Base-by-base conservation (phyloP, 2,113 vertebrate genomes). In the Caranx ignobilis region DNA sequence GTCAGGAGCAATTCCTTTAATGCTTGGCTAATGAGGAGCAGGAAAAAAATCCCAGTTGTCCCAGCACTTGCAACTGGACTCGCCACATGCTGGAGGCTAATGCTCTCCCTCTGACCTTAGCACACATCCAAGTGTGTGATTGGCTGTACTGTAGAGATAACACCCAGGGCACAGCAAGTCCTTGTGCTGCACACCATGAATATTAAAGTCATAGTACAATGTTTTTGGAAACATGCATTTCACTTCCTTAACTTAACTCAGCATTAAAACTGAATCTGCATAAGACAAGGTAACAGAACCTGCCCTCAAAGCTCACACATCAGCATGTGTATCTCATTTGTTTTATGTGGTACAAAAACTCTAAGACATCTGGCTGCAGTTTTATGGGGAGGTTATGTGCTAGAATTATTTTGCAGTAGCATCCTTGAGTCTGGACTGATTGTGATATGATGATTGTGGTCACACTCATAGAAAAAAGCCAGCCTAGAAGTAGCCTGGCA, bases 51-150 rank as follows among this genome's bases (percentile, higher is more conserved):
- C 11, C 8, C 59, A 63, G 39, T 5, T 21, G 18, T 61, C 19
- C 39, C 6, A 66, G 35, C 55, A 8, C 13, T 73, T 48, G 57
- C 41, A 75, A 48, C 60, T 72, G 67, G 55, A 78, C 78, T 93
- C 82, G 83, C 41, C 6, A 13, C 47, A 64, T 61, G 26, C 67
- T 91, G 87, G 73, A 91, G 86, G 57, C 87, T 91, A 61, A 91
- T 68, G 83, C 88, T 90, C 82, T 93, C 81, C 74, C 83, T 91
- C 76, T 85, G 81, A 71, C 68, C 75, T 77, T 77, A 90, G 84
- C 87, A 91, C 63, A 93, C 60, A 76, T 92, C 83, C 65, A 94
- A 63, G 82, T 93, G 75, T 50, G 48, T 91, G 61, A 91, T 60
- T 64, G 87, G 54, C 45, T 82, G 78, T 90, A 45, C 48, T 48